Evolutionary conservation across 2,797 vertebrate genomes (phyloP), one percentile per base, ranked within the genome.

Genomic region (Hybognathus amarus): DNA sequence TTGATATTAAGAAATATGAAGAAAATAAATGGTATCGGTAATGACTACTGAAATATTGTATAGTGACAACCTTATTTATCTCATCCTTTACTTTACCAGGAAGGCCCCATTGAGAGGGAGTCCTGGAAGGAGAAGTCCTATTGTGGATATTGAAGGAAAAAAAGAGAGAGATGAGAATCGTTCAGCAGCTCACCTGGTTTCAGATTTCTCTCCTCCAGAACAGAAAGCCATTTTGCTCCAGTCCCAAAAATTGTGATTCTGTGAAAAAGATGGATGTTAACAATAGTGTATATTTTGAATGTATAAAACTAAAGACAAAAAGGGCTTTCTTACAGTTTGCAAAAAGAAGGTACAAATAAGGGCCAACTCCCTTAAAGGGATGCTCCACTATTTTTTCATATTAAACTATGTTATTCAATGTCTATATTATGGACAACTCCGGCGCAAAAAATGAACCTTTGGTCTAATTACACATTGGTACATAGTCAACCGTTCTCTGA

Each of bases 161-260:
- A 64, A 36, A n/a, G 12, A 40, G 33, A 56, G 8, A 42, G 36
- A 20, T n/a, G 47, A n/a, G 30, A 18, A 45, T 27, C 20, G 24
- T 30, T 59, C 2, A 30, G 13, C 2, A 38, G 79, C 95, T 96
- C 92, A 99, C 98, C 93, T 30, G 98, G 98, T 88, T 96, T 97
- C 79, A 99, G 90, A 85, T 95, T 94, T 81, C 92, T 96, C 93
- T 98, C 97, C 89, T 99, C 96, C 12, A 98, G 93, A 81, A 98
- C 96, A 2, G 97, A 86, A 88, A 99, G 91, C 98, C 98, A 99
- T 92, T 99, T 99, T 22, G 98, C 97, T 15, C 98, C 96, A 0
- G 97, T 99, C 47, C 97, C 97, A 61, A 99, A 96, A 88, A 99
- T 93, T 63, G 97, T 98, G 93, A 99, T 97, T 85, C 98, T 99